Base-by-base conservation (phyloP, 1,140 invertebrate genomes). In the Yoshiicerus persimilis region DNA sequence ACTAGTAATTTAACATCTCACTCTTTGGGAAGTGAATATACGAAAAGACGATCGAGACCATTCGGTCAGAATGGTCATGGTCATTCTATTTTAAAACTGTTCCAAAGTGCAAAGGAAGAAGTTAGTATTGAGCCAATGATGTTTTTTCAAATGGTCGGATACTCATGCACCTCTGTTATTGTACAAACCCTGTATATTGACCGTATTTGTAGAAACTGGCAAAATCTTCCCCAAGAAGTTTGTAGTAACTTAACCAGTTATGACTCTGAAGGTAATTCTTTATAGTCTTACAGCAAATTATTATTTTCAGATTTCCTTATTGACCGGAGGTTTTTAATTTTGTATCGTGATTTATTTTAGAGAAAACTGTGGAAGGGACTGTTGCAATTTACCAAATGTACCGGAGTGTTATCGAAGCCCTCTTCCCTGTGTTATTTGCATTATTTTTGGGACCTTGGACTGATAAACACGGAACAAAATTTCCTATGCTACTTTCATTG, bases 371-470 rank as follows among this genome's bases (percentile, higher is more conserved):
- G 1, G 89, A 90, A 66, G 32, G 10, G 27, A 23, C 34, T 5
- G 88, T 83, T 23, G 75, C 87, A 6, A 25, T 36, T 20, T 90
- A 62, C 36, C 83, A 88, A 30, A 85, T 90, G 80, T 88, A 88
- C 36, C 77, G 62, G 27, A 83, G 41, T 20, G 32, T 88, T 20
- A 87, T 90, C 5, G 89, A 90, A 86, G 77, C 89, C 1, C 34
- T 90, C 6, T 70, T 90, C 77, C 89, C 89, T 23, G 75, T 90
- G 30, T 25, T 88, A 32, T 90, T 88, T 75, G 87, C 89, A 2
- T 64, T 90, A 30, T 90, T 90, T 66, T 84, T 90, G 85, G 89
- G 89, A n/a, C 84, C 89, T 27, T 90, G 89, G 87, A 84, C 85
- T 32, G 89, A 90, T 75, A 87, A 84, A 75, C 87, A 90, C 36